These are phyloP conservation scores for Lasius platythorax DNA, from an alignment of 2,888 invertebrate genomes.

Conservation along the genomic window DNA sequence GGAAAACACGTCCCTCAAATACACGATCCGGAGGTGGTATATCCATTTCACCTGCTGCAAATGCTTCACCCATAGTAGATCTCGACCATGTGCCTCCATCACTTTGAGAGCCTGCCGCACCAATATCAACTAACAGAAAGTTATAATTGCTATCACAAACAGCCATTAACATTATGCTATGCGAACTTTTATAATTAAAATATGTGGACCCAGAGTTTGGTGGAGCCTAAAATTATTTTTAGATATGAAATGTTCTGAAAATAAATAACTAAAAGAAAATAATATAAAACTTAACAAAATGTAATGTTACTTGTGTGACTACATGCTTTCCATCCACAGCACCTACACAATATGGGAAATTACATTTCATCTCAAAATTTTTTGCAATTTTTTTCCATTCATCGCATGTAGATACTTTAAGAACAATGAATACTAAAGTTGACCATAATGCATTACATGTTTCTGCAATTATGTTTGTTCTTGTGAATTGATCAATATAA, in stretches of 20 bases:
- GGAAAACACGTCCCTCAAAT: background rate
- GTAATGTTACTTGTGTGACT: background rate
- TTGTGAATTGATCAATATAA: background rate
- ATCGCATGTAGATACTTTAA: background rate
- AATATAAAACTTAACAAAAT: background rate
- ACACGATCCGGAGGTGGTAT: background rate
- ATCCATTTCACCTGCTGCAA: background rate
- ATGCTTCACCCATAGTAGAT: background rate
- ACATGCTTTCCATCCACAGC: background rate
- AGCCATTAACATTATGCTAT: constrained; percentile 12
- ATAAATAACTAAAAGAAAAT: background rate
- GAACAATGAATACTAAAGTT: background rate
- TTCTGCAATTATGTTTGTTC: background rate
- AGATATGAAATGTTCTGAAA: background rate
- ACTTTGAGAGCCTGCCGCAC: constrained; percentile 1
- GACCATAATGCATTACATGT: background rate
- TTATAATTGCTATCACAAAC: constrained; percentile 8
- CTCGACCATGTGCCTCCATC: background rate
- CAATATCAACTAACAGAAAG: constrained; percentile 7
- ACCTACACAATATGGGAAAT: constrained; percentile 16
- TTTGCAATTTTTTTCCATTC: background rate
- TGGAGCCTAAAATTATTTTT: background rate
- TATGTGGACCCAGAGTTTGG: background rate
- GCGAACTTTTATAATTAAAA: constrained; percentile 14
- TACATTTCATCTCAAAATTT: background rate